These are phyloP conservation scores for Aelia acuminata DNA, from an alignment of 2,888 invertebrate genomes.

Conservation along the genomic window DNA sequence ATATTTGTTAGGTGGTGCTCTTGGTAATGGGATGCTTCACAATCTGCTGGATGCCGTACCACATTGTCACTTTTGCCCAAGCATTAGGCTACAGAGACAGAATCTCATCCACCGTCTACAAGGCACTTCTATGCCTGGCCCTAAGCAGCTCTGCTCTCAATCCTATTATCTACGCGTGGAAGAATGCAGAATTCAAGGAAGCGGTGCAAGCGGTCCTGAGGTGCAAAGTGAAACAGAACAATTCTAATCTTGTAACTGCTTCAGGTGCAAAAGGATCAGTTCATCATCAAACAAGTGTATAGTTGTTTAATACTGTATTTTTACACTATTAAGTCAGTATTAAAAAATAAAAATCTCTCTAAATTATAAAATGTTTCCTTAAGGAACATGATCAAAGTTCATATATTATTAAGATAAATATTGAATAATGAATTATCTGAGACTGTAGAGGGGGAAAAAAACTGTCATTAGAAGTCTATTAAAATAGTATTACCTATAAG, in stretches of 20 bases:
- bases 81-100: constrained; percentile 71
- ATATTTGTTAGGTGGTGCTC: constrained; percentile 78
- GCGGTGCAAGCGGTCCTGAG: constrained; percentile 73
- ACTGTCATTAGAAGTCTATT: not conserved
- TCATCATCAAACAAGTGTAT: constrained; percentile 56
- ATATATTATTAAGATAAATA: too few relatives aligned
- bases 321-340: constrained; percentile 46
- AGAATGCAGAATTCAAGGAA: constrained; percentile 82
- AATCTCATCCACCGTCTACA: constrained; percentile 72
- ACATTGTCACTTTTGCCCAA: constrained; percentile 75
- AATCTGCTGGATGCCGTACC: constrained; percentile 86
- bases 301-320: not conserved
- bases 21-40: constrained; percentile 85
- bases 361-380: too few relatives aligned
- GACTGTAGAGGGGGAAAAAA: not conserved
- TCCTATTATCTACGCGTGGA: constrained; percentile 89
- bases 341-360: not conserved
- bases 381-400: not conserved
- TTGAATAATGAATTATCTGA: too few relatives aligned
- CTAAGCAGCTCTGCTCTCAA: constrained; percentile 86
- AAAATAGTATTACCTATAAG: not conserved
- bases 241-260: constrained; percentile 51
- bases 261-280: constrained; percentile 48
- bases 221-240: constrained; percentile 59
- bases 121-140: constrained; percentile 79